These are phyloP conservation scores for Synergus gifuensis DNA, from an alignment of 2,888 invertebrate genomes.

Conservation along the genomic window DNA sequence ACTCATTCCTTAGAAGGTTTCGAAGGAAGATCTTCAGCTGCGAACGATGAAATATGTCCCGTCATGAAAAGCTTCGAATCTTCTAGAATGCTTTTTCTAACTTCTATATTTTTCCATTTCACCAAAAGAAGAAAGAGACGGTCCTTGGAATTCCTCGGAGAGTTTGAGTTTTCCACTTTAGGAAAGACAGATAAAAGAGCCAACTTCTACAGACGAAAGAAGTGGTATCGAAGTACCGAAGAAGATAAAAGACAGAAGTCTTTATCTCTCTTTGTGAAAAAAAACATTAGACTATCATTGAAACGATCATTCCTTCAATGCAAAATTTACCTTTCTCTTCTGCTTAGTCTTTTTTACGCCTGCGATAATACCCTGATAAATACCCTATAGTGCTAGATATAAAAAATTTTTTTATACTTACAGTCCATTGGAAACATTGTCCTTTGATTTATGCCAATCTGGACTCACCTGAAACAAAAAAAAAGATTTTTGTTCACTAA, in stretches of 20 bases:
- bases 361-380: neutral
- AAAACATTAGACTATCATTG: neutral
- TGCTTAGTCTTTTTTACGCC: neutral
- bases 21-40: neutral
- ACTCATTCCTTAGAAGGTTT: constrained; percentile 4
- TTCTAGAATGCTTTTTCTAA: neutral
- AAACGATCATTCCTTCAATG: neutral
- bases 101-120: constrained; percentile 19
- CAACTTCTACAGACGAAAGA: neutral
- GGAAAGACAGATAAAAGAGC: constrained; percentile 10
- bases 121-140: neutral
- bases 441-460: neutral
- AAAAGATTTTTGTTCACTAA: neutral
- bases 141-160: neutral
- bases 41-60: constrained; percentile 8
- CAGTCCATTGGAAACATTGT: neutral
- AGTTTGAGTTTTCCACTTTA: constrained; percentile 29
- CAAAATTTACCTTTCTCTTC: neutral
- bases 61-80: neutral
- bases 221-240: neutral
- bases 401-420: neutral
- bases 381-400: too few relatives aligned
- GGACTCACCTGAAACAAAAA: neutral
- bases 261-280: neutral
- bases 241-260: neutral